Evolutionary conservation across 2,888 invertebrate species (phyloP).

Genomic region (Chydorus sphaericus): DNA sequence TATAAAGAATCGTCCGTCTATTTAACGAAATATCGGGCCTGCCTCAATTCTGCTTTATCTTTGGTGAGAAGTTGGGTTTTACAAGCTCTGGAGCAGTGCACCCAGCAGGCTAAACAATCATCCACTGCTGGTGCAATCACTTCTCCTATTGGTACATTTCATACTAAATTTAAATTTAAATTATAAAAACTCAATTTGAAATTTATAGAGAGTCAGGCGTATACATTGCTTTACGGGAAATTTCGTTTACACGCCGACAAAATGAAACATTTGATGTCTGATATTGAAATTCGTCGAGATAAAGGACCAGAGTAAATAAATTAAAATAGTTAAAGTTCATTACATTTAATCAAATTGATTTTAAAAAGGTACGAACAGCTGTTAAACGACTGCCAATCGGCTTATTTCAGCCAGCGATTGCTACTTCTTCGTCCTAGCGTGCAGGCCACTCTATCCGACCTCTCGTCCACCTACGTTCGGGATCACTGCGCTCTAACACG

Average conservation of each 20-base stretch:
- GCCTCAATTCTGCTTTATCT: constrained; percentile 61
- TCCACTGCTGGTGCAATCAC: constrained; percentile 28
- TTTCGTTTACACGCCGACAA: constrained; percentile 85
- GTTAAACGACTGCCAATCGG: constrained; percentile 63
- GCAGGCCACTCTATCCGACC: constrained; percentile 46
- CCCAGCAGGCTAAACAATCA: constrained; percentile 47
- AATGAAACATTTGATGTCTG: constrained; percentile 60
- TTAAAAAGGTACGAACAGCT: constrained; percentile 47
- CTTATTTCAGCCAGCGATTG: constrained; percentile 60
- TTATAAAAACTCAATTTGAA: no score
- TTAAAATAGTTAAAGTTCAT: background rate
- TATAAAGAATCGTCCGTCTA: constrained; percentile 77
- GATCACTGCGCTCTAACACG: constrained; percentile 74
- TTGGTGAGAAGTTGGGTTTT: constrained; percentile 65
- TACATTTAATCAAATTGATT: constrained; percentile 5
- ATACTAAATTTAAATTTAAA: no score
- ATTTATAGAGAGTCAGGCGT: constrained; percentile 24
- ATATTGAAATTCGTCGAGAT: constrained; percentile 62
- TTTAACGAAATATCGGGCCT: constrained; percentile 67
- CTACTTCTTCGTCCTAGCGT: constrained; percentile 53
- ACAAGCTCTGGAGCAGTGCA: constrained; percentile 58
- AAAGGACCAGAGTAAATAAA: constrained; percentile 52
- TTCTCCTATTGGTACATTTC: no score
- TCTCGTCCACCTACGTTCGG: constrained; percentile 40
- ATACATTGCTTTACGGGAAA: constrained; percentile 79